These are phyloP conservation scores for Carapus acus DNA, from an alignment of 2,797 vertebrate species.

Conservation along the genomic window DNA sequence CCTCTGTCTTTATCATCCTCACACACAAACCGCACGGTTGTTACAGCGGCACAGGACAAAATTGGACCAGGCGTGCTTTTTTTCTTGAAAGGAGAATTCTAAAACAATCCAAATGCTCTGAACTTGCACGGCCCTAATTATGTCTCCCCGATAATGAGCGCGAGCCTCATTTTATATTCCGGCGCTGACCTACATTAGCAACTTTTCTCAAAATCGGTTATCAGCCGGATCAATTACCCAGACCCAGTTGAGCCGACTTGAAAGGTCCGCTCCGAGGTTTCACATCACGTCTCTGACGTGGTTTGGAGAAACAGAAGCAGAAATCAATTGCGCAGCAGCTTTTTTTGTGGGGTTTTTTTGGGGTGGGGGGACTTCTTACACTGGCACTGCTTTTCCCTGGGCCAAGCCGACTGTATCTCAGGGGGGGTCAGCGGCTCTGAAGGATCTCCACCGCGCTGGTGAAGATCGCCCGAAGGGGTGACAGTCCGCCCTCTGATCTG, in stretches of 20 bases:
- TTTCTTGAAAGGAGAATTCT: constrained; percentile 38
- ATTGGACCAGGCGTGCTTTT: too few species aligned
- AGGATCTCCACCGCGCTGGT: constrained; percentile 46
- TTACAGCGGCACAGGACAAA: constrained; percentile 37
- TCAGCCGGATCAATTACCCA: constrained; percentile 45
- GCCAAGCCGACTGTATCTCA: constrained; percentile 44
- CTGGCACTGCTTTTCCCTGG: constrained; percentile 46
- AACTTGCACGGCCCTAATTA: constrained; percentile 45
- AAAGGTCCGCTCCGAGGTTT: constrained; percentile 31
- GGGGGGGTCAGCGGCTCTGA: constrained; percentile 56
- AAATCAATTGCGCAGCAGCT: constrained; percentile 48
- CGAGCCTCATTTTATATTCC: constrained; percentile 29
- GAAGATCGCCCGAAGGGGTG: constrained; percentile 58
- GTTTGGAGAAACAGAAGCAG: constrained; percentile 31
- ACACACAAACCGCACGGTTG: constrained; percentile 27
- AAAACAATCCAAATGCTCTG: constrained; percentile 28
- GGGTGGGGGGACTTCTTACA: constrained; percentile 48
- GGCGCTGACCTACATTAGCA: constrained; percentile 52
- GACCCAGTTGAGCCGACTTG: constrained; percentile 37
- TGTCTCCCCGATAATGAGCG: constrained; percentile 5
- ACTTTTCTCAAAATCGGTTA: constrained; percentile 46
- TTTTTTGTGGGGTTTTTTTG: constrained; percentile 58
- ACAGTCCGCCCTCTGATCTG: constrained; percentile 64
- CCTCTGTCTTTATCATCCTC: constrained; percentile 31
- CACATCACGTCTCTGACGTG: constrained; percentile 34